A percentile compares a stretch with the other conserved stretches of the same genome.
phyloP scores from a whole-genome alignment of 2,797 vertebrate genomes.

The Siniperca obscura region DNA sequence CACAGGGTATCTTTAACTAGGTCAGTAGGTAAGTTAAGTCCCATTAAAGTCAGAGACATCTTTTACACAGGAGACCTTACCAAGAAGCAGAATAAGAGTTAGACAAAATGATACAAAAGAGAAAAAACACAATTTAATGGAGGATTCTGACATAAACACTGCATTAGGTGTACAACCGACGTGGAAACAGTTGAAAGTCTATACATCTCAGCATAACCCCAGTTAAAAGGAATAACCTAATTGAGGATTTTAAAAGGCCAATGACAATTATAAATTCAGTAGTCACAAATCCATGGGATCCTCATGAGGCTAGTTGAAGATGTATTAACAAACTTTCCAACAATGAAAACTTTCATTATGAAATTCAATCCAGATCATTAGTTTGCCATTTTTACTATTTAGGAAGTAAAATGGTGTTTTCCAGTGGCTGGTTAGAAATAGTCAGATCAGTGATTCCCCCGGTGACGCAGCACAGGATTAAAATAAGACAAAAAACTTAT shows the following conservation, averaged over 20 bases:
- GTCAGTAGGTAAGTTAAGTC: background rate
- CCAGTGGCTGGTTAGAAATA: slow-evolving; percentile 25
- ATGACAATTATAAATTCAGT: slow-evolving; percentile 15
- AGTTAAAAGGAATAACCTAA: background rate
- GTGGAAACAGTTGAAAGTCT: background rate
- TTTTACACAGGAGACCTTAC: background rate
- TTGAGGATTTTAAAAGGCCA: background rate
- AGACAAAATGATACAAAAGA: background rate
- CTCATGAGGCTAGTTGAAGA: background rate
- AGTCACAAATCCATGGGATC: slow-evolving; percentile 7
- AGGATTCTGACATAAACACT: background rate
- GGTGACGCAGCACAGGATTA: slow-evolving; percentile 25
- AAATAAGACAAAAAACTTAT: slow-evolving; percentile 25
- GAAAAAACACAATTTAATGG: slow-evolving; percentile 5
- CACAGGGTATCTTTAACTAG: background rate
- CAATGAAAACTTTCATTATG: background rate
- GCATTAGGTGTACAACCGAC: background rate
- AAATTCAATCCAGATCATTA: slow-evolving; percentile 8
- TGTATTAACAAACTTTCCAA: slow-evolving; percentile 3
- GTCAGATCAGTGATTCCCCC: slow-evolving; percentile 33
- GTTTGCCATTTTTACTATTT: slow-evolving; percentile 16
- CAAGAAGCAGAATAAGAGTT: background rate
- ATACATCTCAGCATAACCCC: background rate
- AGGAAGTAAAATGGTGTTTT: slow-evolving; percentile 26
- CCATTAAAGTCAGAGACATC: background rate